Evolutionary conservation across 2,797 vertebrate species (phyloP).

Genomic region (Parotocinclus haroldoi): DNA sequence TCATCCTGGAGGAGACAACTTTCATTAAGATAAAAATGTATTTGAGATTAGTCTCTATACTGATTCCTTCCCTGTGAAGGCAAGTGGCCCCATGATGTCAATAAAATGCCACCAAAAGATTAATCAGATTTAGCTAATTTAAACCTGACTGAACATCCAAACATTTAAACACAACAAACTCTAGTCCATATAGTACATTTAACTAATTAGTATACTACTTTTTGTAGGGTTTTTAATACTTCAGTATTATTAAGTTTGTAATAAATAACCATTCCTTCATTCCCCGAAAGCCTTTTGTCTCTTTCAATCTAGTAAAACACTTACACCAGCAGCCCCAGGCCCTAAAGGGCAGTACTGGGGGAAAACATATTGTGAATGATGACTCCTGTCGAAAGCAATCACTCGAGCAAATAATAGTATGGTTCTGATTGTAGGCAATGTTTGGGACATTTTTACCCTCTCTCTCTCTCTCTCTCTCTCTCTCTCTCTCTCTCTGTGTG

Average conservation of each 20-base stretch:
- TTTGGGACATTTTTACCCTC: constrained; percentile 8
- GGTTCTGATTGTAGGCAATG: constrained; percentile 5
- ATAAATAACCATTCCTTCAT: neutral
- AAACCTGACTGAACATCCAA: too few species aligned
- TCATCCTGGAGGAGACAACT: too few species aligned
- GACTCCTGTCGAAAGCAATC: constrained; percentile 20
- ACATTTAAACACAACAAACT: too few species aligned
- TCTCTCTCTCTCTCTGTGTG: too few species aligned
- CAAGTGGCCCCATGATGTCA: too few species aligned
- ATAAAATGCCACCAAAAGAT: too few species aligned
- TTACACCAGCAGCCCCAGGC: neutral
- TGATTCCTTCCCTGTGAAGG: too few species aligned
- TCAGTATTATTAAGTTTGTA: neutral
- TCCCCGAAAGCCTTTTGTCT: neutral
- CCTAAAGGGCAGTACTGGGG: constrained; percentile 4
- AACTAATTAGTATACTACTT: too few species aligned
- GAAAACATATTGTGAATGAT: constrained; percentile 24
- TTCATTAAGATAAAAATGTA: too few species aligned
- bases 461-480: neutral
- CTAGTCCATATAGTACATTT: too few species aligned
- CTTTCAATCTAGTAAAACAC: neutral
- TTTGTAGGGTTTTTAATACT: neutral
- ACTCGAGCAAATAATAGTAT: constrained; percentile 15
- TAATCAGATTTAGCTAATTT: too few species aligned
- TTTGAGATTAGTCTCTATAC: too few species aligned